Evolutionary conservation across 2,113 vertebrate genomes (phyloP).

Genomic region (Apodemus speciosus): DNA sequence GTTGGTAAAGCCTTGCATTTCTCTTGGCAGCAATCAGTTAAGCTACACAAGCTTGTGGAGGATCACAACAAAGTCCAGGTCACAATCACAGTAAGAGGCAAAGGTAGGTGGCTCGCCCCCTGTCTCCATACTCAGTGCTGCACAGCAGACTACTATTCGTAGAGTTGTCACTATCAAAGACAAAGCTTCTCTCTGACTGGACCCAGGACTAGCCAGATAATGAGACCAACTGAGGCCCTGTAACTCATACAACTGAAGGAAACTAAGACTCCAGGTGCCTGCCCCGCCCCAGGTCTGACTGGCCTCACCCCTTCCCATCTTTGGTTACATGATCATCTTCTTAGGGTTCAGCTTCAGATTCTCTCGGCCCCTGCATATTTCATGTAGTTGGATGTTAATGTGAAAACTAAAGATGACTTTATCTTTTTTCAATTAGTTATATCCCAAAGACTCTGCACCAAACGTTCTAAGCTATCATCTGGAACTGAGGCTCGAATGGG

Average conservation of each 20-base stretch:
- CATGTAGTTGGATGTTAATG: background rate
- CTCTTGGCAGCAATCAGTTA: slow-evolving; percentile 81
- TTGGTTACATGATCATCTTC: background rate
- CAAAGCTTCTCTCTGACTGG: background rate
- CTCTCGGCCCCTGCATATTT: background rate
- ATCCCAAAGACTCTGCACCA: background rate
- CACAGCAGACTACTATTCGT: background rate
- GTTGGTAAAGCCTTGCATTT: slow-evolving; percentile 47
- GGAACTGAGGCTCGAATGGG: background rate
- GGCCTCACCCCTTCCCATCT: background rate
- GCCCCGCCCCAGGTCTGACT: rapidly evolving
- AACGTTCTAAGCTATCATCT: background rate
- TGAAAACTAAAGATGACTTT: background rate
- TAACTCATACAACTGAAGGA: background rate
- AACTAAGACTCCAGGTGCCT: background rate
- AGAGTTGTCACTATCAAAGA: background rate
- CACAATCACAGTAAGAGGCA: slow-evolving; percentile 60
- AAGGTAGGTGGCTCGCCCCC: slow-evolving; percentile 74
- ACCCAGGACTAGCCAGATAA: background rate
- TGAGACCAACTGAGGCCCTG: background rate
- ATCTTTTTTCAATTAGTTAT: background rate
- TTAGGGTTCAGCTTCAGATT: background rate
- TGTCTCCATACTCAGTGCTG: background rate
- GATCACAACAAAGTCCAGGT: slow-evolving; percentile 83
- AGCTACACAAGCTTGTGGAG: slow-evolving; percentile 79